Conservation (phyloP, 2,113 vertebrate genomes). For the Macrotis lagotis region DNA sequence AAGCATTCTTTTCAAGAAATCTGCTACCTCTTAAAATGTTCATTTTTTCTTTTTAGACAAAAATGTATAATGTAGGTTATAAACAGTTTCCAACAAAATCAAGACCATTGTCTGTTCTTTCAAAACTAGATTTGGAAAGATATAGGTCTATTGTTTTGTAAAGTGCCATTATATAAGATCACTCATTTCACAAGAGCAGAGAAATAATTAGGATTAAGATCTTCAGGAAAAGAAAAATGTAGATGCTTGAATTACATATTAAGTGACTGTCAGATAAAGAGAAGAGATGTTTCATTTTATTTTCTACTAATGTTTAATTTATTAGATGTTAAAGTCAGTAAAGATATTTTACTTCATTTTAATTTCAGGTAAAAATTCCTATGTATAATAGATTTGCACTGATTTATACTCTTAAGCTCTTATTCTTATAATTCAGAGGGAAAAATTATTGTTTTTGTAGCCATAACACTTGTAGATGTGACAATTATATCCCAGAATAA, state of each 20-base stretch:
- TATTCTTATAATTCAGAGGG: constrained; percentile 73
- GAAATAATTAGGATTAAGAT: constrained; percentile 69
- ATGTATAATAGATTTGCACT: constrained; percentile 65
- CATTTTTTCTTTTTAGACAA: constrained; percentile 23
- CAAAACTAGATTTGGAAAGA: constrained; percentile 65
- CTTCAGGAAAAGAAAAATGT: constrained; percentile 67
- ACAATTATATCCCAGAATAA: constrained; percentile 60
- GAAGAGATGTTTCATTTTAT: constrained; percentile 68
- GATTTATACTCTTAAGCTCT: constrained; percentile 70
- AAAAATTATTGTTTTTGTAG: constrained; percentile 73
- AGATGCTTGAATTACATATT: constrained; percentile 66
- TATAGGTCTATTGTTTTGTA: constrained; percentile 59
- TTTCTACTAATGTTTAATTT: constrained; percentile 80
- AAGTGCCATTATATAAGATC: constrained; percentile 55
- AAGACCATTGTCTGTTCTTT: constrained; percentile 70
- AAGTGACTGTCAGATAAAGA: constrained; percentile 73
- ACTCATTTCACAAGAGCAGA: constrained; percentile 48
- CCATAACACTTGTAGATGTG: constrained; percentile 71
- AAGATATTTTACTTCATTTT: constrained; percentile 80
- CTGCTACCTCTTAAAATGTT: constrained; percentile 10
- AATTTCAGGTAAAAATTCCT: constrained; percentile 69
- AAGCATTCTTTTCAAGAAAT: constrained; percentile 25
- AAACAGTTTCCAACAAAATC: constrained; percentile 64
- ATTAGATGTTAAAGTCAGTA: constrained; percentile 75
- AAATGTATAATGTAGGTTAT: constrained; percentile 44